Evolutionary conservation across 92 coral and sea anemone species (phyloP), one percentile per base, ranked within the genome.

Genomic region (Virgularia gustaviana): DNA sequence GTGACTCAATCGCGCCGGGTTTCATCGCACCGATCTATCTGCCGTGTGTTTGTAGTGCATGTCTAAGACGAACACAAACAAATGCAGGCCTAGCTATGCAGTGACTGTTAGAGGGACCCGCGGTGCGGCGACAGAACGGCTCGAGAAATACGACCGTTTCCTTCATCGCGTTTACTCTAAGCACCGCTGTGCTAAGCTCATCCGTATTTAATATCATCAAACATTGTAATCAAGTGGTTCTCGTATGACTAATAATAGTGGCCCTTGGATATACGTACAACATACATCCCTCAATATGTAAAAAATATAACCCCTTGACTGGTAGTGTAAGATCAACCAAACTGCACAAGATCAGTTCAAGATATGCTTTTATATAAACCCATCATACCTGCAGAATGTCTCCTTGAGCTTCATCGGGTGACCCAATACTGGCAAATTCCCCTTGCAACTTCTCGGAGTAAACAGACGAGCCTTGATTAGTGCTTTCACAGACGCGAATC

Each of bases 381-480:
- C n/a, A n/a, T n/a, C 23, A 0, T 68, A 68, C 75, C 75, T 68
- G 75, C 31, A 68, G 19, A 15, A 68, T 61, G 16, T 68, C 75
- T 44, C 75, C 75, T 25, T 68, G 35, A 2, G 75, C 75, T 1
- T 54, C 28, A 18, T 54, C 36, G 7, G 33, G 20, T 18, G 75
- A 30, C 1, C 75, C 75, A 33, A 68, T 68, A 35, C 51, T 68
- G 4, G 75, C 51, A 23, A 68, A 68, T 0, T 58, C 33, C 23
- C 75, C 75, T 68, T 68, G 29, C n/a, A 68, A 49, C 24, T 68
- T 49, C 30, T 68, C 54, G 31, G 61, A 25, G 45, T 68, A 68
- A 29, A 51, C 55, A 13, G 42, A 32, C 5, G 75, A 49, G 1
- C 61, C 25, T 20, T 68, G 11, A 15, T 49, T 36, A 2, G 44